These are phyloP conservation scores for Pithys albifrons DNA, from an alignment of 2,113 vertebrate species.

Conservation along the genomic window DNA sequence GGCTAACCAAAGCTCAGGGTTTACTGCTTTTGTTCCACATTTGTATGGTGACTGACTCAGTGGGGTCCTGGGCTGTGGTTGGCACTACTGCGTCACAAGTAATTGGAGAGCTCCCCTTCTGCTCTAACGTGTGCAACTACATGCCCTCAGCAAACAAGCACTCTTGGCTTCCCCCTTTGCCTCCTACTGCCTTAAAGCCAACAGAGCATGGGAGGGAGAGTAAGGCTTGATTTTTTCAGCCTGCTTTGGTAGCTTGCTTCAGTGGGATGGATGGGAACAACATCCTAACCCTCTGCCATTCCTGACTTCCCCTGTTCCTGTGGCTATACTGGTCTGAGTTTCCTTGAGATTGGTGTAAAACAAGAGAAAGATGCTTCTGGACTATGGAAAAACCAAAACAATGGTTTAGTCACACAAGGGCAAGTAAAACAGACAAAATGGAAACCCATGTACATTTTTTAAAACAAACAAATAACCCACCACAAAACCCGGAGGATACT, in stretches of 20 bases:
- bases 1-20: not conserved
- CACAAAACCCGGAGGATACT: not conserved
- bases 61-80: not conserved
- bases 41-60: not conserved
- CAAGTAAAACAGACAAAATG: not conserved
- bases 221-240: not conserved
- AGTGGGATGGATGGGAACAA: not conserved
- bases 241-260: not conserved
- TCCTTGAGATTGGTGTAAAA: not conserved
- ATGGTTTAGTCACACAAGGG: not conserved
- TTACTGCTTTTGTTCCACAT: constrained; percentile 17
- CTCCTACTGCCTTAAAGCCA: not conserved
- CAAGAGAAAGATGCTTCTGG: not conserved
- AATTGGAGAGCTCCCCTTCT: not conserved
- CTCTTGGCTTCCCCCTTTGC: not conserved
- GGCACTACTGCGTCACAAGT: not conserved
- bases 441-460: not conserved
- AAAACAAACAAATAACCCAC: not conserved
- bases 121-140: not conserved
- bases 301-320: not conserved
- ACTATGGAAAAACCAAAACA: not conserved
- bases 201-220: not conserved
- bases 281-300: not conserved
- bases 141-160: constrained; percentile 8
- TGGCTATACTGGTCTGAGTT: not conserved